phyloP scores from a whole-genome alignment of 2,797 vertebrate genomes.

The Eleutherodactylus coqui region DNA sequence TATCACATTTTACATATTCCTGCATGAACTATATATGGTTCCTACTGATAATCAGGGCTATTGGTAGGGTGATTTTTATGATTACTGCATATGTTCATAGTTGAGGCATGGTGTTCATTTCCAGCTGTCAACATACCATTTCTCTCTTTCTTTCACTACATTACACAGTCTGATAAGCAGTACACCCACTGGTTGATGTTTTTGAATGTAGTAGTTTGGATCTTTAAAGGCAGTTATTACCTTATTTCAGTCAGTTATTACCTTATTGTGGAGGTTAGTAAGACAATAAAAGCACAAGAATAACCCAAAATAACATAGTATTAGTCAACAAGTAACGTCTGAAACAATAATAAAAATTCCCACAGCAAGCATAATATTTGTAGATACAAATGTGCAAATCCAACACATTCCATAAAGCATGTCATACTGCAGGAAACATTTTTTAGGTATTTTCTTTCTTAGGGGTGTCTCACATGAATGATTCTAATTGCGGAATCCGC shows the following conservation, averaged over 20 bases:
- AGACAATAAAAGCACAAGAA: not conserved
- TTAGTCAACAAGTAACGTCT: not conserved
- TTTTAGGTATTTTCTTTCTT: too few species aligned
- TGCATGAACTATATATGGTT: not conserved
- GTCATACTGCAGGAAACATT: too few species aligned
- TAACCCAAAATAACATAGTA: not conserved
- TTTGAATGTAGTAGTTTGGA: not conserved
- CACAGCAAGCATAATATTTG: too few species aligned
- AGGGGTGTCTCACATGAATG: too few species aligned
- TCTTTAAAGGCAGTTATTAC: not conserved
- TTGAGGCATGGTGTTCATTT: not conserved
- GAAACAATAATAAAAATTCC: too few species aligned
- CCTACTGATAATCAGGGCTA: not conserved
- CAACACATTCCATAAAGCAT: too few species aligned
- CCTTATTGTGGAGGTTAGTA: not conserved
- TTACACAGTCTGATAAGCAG: not conserved
- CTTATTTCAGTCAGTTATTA: not conserved
- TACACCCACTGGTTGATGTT: not conserved
- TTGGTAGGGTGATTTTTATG: not conserved
- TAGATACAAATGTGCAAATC: too few species aligned
- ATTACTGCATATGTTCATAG: not conserved
- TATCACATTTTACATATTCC: not conserved
- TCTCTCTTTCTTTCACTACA: slow-evolving; percentile 14
- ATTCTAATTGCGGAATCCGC: too few species aligned
- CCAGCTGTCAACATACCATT: not conserved